Evolutionary conservation across 2,797 vertebrate genomes (phyloP).

Genomic region (Lateolabrax maculatus): DNA sequence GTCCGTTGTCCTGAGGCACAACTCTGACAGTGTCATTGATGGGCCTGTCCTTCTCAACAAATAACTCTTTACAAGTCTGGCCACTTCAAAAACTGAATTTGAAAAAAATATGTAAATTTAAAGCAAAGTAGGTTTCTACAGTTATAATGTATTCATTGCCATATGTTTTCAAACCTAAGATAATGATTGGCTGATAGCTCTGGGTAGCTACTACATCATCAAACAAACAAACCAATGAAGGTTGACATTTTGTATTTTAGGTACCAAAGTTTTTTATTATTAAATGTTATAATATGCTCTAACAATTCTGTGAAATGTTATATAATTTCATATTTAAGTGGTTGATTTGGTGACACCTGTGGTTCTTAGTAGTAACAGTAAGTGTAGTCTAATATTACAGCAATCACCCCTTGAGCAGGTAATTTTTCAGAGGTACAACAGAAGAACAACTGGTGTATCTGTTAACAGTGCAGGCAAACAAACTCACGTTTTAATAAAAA

Average conservation of each 20-base stretch:
- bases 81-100: slow-evolving; percentile 4
- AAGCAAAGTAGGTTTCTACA: not conserved
- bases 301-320: not conserved
- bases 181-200: not conserved
- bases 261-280: not conserved
- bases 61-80: slow-evolving; percentile 9
- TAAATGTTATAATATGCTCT: not conserved
- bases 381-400: not conserved
- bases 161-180: slow-evolving; percentile 9
- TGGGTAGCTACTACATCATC: not conserved
- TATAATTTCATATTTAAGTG: not conserved
- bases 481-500: too few species aligned
- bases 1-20: slow-evolving; percentile 42
- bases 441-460: not conserved
- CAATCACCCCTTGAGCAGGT: not conserved
- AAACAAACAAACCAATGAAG: slow-evolving; percentile 1
- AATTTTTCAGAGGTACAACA: not conserved
- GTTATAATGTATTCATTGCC: not conserved
- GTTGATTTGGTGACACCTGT: not conserved
- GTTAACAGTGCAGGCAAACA: not conserved
- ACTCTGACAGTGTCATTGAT: slow-evolving; percentile 37
- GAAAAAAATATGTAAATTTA: slow-evolving; percentile 17
- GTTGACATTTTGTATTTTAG: not conserved
- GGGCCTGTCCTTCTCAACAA: slow-evolving; percentile 43
- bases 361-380: not conserved